Conservation (phyloP, 2,797 vertebrate species). For the Trematomus bernacchii region DNA sequence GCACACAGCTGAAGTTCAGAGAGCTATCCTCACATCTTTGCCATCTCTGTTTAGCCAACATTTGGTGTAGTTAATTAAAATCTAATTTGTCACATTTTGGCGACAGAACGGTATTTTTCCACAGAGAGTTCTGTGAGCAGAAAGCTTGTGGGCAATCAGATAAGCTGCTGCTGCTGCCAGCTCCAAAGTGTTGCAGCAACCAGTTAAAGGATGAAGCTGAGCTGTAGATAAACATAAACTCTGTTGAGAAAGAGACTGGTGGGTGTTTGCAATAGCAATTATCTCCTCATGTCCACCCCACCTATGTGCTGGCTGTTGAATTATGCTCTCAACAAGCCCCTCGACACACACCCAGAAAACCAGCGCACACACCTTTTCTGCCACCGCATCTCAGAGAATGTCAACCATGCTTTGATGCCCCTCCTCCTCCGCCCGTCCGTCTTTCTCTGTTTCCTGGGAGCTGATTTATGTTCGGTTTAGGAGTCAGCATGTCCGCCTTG, state of each 20-base stretch:
- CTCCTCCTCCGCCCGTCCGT: slow-evolving; percentile 25
- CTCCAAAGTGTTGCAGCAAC: neutral
- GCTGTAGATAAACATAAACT: slow-evolving; percentile 37
- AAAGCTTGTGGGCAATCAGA: slow-evolving; percentile 11
- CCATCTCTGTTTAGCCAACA: slow-evolving; percentile 52
- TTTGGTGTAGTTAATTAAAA: slow-evolving; percentile 42
- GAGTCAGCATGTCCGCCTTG: slow-evolving; percentile 57
- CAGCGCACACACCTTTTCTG: slow-evolving; percentile 38
- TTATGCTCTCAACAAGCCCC: slow-evolving; percentile 46
- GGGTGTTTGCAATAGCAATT: slow-evolving; percentile 54
- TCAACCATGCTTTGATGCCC: slow-evolving; percentile 77
- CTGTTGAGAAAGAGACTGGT: slow-evolving; percentile 44
- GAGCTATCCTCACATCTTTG: slow-evolving; percentile 13
- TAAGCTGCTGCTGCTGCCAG: slow-evolving; percentile 47
- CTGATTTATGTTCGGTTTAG: slow-evolving; percentile 76
- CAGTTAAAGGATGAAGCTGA: slow-evolving; percentile 21
- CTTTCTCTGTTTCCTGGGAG: slow-evolving; percentile 60
- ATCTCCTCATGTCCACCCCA: slow-evolving; percentile 50
- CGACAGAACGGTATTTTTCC: neutral
- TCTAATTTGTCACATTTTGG: slow-evolving; percentile 40
- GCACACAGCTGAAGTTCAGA: slow-evolving; percentile 22
- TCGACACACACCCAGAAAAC: slow-evolving; percentile 22
- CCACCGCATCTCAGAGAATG: slow-evolving; percentile 66
- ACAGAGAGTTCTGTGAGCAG: neutral
- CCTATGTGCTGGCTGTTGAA: slow-evolving; percentile 55